Evolutionary conservation across 2,888 invertebrate genomes (phyloP).

Genomic region (Aphidius colemani): DNA sequence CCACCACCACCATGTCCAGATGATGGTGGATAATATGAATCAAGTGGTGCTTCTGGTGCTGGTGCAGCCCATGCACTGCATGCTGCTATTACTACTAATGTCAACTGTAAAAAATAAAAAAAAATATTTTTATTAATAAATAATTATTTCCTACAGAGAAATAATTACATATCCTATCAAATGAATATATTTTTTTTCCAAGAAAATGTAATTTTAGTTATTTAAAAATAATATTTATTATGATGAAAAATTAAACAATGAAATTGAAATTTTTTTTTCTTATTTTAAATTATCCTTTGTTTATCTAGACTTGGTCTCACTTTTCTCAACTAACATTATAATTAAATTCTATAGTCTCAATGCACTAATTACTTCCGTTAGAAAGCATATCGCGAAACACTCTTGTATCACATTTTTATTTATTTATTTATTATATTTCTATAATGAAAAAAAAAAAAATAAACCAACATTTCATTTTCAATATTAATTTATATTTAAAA

Average conservation of each 20-base stretch:
- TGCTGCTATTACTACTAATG: conserved; percentile 32
- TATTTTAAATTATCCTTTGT: not conserved
- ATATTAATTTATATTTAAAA: no score
- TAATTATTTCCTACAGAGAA: no score
- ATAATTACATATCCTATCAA: no score
- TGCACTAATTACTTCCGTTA: conserved; percentile 41
- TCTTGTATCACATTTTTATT: not conserved
- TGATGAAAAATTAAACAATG: not conserved
- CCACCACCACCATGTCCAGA: conserved; percentile 40
- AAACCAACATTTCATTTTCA: no score
- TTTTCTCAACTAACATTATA: conserved; percentile 23
- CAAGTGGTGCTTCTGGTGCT: conserved; percentile 65
- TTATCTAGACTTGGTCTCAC: not conserved
- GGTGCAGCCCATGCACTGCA: conserved; percentile 52
- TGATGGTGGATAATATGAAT: conserved; percentile 61
- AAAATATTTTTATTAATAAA: no score
- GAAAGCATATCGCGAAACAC: conserved; percentile 34
- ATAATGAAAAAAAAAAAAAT: no score
- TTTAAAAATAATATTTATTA: not conserved
- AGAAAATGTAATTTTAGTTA: not conserved
- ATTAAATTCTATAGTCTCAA: conserved; percentile 28
- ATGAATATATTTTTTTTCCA: not conserved
- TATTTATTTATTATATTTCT: no score
- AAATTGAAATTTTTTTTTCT: not conserved
- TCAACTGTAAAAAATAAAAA: conserved; percentile 32